These are phyloP conservation scores for Monoplex corrugatus DNA, from an alignment of 2,888 invertebrate species.

Conservation along the genomic window DNA sequence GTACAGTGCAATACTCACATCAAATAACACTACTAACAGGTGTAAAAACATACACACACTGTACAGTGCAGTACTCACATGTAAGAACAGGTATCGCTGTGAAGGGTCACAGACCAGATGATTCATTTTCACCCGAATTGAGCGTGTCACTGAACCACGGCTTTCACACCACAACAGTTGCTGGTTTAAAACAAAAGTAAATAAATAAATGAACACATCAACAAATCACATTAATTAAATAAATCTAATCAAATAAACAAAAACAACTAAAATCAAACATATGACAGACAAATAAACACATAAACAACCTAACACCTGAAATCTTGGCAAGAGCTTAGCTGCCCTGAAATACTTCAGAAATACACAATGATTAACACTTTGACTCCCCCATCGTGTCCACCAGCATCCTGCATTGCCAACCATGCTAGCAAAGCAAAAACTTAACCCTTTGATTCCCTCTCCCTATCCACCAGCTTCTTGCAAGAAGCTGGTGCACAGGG, in stretches of 20 bases:
- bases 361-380: not conserved
- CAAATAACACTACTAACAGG: no score
- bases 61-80: slow-evolving; percentile 83
- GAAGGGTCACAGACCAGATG: slow-evolving; percentile 88
- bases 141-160: slow-evolving; percentile 90
- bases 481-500: no score
- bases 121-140: slow-evolving; percentile 90
- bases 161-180: slow-evolving; percentile 89
- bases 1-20: no score
- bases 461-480: no score
- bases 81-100: slow-evolving; percentile 89
- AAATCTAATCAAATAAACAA: not conserved
- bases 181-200: slow-evolving; percentile 79
- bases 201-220: not conserved
- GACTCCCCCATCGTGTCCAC: no score
- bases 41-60: no score
- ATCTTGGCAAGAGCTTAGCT: no score
- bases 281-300: not conserved
- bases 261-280: not conserved
- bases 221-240: not conserved
- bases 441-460: no score
- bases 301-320: not conserved
- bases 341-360: not conserved
- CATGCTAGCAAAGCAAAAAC: no score
- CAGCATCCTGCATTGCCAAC: no score